These are phyloP conservation scores for Perca flavescens DNA, from an alignment of 2,113 vertebrate species.

Conservation along the genomic window DNA sequence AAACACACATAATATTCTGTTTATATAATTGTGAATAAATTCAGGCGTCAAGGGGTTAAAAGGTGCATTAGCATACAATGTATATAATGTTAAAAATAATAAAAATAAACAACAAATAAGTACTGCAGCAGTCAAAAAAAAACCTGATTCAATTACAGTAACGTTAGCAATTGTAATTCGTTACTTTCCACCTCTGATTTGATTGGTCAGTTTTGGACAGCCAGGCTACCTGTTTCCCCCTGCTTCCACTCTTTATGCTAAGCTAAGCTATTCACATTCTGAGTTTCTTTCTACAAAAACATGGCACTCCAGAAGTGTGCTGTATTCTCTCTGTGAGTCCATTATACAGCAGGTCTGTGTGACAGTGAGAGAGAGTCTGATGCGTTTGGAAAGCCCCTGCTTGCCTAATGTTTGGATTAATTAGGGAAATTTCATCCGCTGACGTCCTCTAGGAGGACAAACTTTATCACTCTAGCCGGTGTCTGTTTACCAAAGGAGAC, in stretches of 20 bases:
- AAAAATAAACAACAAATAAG: too few relatives aligned
- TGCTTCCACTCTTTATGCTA: background rate
- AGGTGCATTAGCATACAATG: too few relatives aligned
- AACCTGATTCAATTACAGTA: too few relatives aligned
- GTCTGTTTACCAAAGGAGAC: slow-evolving; percentile 74
- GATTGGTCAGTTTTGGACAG: background rate
- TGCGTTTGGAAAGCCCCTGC: slow-evolving; percentile 50
- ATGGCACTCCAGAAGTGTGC: background rate
- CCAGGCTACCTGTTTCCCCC: too few relatives aligned
- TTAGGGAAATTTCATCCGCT: slow-evolving; percentile 70
- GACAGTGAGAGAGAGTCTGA: slow-evolving; percentile 35
- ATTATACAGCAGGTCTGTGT: slow-evolving; percentile 9
- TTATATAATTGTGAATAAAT: too few relatives aligned
- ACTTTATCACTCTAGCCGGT: slow-evolving; percentile 67
- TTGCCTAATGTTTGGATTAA: slow-evolving; percentile 81
- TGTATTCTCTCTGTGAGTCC: background rate
- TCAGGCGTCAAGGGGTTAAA: too few relatives aligned
- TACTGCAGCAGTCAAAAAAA: too few relatives aligned
- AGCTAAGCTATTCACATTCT: background rate
- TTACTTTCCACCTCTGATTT: too few relatives aligned
- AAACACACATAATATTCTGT: too few relatives aligned
- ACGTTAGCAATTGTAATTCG: too few relatives aligned
- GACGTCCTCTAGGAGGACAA: slow-evolving; percentile 72
- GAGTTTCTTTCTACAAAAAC: background rate
- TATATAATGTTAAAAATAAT: too few relatives aligned